Conservation (phyloP, 2,888 invertebrate genomes). For the Uropetala carovei region DNA sequence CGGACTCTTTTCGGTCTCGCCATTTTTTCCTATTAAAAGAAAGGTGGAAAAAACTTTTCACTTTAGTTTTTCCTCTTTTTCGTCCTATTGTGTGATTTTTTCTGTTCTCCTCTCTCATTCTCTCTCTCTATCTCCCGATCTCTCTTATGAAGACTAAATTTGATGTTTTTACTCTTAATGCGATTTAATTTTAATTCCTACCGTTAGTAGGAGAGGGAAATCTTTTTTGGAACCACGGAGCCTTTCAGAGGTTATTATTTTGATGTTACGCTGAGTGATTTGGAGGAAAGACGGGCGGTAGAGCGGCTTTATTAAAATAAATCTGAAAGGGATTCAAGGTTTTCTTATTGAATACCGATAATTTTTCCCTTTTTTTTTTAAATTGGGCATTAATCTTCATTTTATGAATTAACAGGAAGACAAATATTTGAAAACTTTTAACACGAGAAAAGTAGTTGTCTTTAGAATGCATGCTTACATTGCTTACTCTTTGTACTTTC, state of each 20-base stretch:
- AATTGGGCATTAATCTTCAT: too few species aligned
- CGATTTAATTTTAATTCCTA: not conserved
- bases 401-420: too few species aligned
- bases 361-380: too few species aligned
- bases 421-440: too few species aligned
- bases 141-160: not conserved
- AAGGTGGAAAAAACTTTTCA: not conserved
- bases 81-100: not conserved
- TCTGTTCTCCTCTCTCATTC: not conserved
- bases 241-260: conserved; percentile 1
- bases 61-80: not conserved
- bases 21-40: too few species aligned
- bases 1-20: too few species aligned
- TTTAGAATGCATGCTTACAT: too few species aligned
- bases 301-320: too few species aligned
- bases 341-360: not conserved
- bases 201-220: not conserved
- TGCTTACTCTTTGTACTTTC: too few species aligned
- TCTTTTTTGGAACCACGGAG: not conserved
- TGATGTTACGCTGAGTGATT: not conserved
- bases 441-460: too few species aligned
- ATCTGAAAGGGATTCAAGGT: not conserved
- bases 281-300: not conserved
- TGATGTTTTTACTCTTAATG: not conserved
- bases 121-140: not conserved